These are phyloP conservation scores for Gadus chalcogrammus DNA, from an alignment of 2,113 vertebrate species.

Conservation along the genomic window DNA sequence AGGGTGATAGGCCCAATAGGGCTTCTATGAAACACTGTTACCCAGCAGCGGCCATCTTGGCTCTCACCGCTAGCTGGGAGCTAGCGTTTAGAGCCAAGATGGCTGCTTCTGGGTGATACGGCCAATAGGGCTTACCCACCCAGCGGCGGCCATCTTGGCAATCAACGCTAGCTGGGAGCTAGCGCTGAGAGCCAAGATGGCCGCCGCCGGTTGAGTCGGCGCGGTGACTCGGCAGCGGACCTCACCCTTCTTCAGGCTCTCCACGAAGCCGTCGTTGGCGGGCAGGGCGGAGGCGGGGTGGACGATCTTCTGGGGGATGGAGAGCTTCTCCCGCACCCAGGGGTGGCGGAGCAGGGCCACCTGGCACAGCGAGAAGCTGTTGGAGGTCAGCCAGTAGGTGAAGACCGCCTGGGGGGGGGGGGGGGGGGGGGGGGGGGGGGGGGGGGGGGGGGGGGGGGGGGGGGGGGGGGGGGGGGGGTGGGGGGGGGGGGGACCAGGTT, in stretches of 20 bases:
- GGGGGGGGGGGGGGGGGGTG: not conserved
- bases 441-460: not conserved
- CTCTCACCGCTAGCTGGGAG: too few relatives aligned
- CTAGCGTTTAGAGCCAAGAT: too few relatives aligned
- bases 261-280: constrained; percentile 70
- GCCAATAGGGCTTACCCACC: too few relatives aligned
- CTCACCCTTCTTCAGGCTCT: constrained; percentile 76
- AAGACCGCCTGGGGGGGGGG: constrained; percentile 76
- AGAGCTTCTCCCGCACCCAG: constrained; percentile 64
- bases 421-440: not conserved
- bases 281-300: constrained; percentile 63
- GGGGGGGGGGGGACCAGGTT: not conserved
- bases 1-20: not conserved
- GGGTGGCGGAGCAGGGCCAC: constrained; percentile 78
- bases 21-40: too few relatives aligned
- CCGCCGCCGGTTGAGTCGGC: not conserved
- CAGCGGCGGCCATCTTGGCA: too few relatives aligned
- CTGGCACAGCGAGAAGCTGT: constrained; percentile 82
- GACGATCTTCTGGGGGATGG: constrained; percentile 73
- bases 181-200: too few relatives aligned
- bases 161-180: too few relatives aligned
- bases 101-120: not conserved
- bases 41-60: too few relatives aligned
- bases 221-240: not conserved
- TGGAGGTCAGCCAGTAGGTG: constrained; percentile 89